phyloP scores from a whole-genome alignment of 1,140 invertebrate genomes.

The Neotoxoptera formosana region DNA sequence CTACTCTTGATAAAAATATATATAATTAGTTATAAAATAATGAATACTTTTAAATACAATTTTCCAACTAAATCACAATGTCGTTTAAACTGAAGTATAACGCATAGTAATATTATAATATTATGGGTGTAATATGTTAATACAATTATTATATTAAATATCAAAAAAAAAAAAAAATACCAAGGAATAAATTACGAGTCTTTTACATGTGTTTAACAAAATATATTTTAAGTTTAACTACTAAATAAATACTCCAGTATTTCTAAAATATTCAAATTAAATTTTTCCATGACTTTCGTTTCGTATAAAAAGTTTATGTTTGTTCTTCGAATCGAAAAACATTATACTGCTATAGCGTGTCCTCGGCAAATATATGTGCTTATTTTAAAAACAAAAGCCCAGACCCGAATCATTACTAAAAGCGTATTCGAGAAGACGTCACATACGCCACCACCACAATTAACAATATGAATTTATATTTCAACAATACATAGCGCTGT shows the following conservation, averaged over 20 bases:
- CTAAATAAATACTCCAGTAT: not conserved
- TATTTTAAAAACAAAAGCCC: not conserved
- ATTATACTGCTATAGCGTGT: not conserved
- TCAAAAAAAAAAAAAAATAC: too few species aligned
- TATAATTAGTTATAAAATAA: not conserved
- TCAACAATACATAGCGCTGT: not conserved
- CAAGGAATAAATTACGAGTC: not conserved
- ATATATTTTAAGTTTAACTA: not conserved
- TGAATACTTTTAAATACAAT: not conserved
- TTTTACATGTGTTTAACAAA: not conserved
- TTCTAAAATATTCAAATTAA: not conserved
- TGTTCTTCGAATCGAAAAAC: not conserved
- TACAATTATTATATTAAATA: not conserved
- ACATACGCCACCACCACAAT: not conserved
- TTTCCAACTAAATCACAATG: not conserved
- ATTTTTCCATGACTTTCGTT: not conserved
- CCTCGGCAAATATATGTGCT: not conserved
- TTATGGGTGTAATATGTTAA: not conserved
- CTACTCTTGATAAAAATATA: not conserved
- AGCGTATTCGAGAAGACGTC: not conserved
- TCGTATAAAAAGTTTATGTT: not conserved
- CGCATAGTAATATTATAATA: not conserved
- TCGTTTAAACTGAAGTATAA: not conserved
- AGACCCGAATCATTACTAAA: not conserved
- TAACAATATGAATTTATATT: slow-evolving; percentile 19